Evolutionary conservation across 2,888 invertebrate genomes (phyloP).

Genomic region (Calameuta filiformis): DNA sequence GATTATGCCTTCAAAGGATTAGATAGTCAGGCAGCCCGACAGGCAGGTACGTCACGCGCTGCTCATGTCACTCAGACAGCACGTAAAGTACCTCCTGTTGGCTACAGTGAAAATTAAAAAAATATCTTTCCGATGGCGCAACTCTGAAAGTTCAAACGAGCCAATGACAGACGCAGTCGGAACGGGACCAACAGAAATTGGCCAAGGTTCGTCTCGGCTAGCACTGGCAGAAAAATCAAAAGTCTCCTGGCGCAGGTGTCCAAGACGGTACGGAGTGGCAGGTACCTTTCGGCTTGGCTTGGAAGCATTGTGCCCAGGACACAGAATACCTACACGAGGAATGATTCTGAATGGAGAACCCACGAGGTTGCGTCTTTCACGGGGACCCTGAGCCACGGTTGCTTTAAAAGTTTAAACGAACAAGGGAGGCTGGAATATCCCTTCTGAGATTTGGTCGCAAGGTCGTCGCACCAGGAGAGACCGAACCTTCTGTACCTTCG

Average conservation of each 20-base stretch:
- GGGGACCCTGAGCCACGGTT: slow-evolving; percentile 6
- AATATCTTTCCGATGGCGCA: no score
- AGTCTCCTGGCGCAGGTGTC: slow-evolving; percentile 58
- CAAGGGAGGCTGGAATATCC: slow-evolving; percentile 28
- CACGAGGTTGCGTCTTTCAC: slow-evolving; percentile 51
- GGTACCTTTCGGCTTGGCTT: slow-evolving; percentile 51
- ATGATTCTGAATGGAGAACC: slow-evolving; percentile 42
- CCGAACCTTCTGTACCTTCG: no score
- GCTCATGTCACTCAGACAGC: neutral
- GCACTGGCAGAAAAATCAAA: slow-evolving; percentile 57
- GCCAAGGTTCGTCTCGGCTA: slow-evolving; percentile 28
- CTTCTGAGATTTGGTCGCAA: slow-evolving; percentile 28
- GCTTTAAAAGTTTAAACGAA: slow-evolving; percentile 46
- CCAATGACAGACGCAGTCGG: slow-evolving; percentile 9
- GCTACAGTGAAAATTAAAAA: neutral
- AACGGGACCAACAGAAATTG: slow-evolving; percentile 35
- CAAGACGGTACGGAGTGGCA: slow-evolving; percentile 48
- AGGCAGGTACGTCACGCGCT: slow-evolving; percentile 2
- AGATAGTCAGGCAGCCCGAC: slow-evolving; percentile 14
- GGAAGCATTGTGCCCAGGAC: slow-evolving; percentile 46
- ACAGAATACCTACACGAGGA: slow-evolving; percentile 52
- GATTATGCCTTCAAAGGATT: slow-evolving; percentile 25
- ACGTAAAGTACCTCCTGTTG: neutral
- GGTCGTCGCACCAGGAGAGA: neutral
- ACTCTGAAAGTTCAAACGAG: no score